Base-by-base conservation (phyloP, 2,888 invertebrate species). In the Corbicula japonica region DNA sequence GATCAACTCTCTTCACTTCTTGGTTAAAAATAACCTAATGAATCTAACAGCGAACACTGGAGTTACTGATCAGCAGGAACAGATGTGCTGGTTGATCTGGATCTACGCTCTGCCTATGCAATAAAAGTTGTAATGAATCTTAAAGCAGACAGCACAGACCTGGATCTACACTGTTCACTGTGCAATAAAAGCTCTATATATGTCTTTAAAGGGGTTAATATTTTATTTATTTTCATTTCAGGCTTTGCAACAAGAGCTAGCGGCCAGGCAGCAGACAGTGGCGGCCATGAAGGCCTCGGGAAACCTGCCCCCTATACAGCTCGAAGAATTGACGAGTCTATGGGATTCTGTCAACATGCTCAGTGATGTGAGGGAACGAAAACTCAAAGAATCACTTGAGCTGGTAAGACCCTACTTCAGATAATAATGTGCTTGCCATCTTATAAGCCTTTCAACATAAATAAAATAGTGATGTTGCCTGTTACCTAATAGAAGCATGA, bases 241-340 rank as follows among this genome's bases (percentile, higher is more conserved):
- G 92, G 87, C 91, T 35, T 88, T 93, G 80, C 91, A 93, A 66
- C 92, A 92, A 78, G 93, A 93, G 86, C 69, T 93, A 56, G 85
- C 88, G 12, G 89, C 88, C 56, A 79, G 91, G 26, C 90, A 91
- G 74, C 88, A 90, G 76, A 91, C 91, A 1, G 89, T 92, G 34
- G 88, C 90, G 5, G 90, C 92, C 15, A 90, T 93, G 89, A 89
- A 90, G 77, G 86, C 88, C 5, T 86, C 92, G 0, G 90, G 91
- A 6, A 90, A 90, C 65, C 87, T 93, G 21, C 88, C 89, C 1
- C 82, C 85, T 1, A 65, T 84, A 10, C 92, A 93, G 68, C 73
- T 91, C 23, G 90, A 91, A 32, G 91, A 92, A 68, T 86, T 93
- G 41, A 82, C 85, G n/a, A 76, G 73, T n/a, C 85, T 92, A 6